Conservation (phyloP, 2,888 invertebrate genomes). For the Copidosoma aretas region DNA sequence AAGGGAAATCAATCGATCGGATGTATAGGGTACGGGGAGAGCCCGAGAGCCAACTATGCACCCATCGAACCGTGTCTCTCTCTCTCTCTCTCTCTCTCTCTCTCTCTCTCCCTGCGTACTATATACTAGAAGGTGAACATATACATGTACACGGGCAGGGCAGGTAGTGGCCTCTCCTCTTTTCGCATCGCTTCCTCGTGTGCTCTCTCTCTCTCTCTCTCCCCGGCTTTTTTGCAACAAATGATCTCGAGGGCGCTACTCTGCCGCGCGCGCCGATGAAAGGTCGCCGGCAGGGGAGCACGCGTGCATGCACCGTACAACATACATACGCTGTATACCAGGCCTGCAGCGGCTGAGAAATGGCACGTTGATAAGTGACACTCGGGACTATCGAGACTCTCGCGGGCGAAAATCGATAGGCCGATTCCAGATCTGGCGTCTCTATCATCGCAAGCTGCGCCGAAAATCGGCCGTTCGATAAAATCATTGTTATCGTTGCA, state of each 20-base stretch:
- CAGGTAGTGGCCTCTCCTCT: neutral
- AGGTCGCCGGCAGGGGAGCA: too few relatives aligned
- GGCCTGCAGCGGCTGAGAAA: constrained; percentile 27
- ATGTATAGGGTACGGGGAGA: neutral
- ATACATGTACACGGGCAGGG: constrained; percentile 7
- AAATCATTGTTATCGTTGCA: neutral
- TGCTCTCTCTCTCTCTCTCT: neutral
- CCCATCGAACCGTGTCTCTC: constrained; percentile 35
- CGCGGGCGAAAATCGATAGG: neutral
- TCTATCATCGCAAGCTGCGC: too few relatives aligned
- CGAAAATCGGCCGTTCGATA: too few relatives aligned
- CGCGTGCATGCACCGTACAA: too few relatives aligned
- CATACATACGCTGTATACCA: too few relatives aligned
- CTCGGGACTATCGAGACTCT: constrained; percentile 15
- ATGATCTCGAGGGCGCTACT: constrained; percentile 26
- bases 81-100: neutral
- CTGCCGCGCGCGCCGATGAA: constrained; percentile 16
- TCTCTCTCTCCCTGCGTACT: neutral
- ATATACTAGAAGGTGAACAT: neutral
- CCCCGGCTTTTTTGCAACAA: constrained; percentile 10
- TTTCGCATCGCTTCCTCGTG: neutral
- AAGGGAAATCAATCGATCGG: neutral
- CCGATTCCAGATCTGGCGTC: too few relatives aligned
- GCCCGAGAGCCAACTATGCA: constrained; percentile 27
- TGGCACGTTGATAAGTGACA: constrained; percentile 34